Base-by-base conservation (phyloP, 2,888 invertebrate species). In the Rhorus exstirpatorius region DNA sequence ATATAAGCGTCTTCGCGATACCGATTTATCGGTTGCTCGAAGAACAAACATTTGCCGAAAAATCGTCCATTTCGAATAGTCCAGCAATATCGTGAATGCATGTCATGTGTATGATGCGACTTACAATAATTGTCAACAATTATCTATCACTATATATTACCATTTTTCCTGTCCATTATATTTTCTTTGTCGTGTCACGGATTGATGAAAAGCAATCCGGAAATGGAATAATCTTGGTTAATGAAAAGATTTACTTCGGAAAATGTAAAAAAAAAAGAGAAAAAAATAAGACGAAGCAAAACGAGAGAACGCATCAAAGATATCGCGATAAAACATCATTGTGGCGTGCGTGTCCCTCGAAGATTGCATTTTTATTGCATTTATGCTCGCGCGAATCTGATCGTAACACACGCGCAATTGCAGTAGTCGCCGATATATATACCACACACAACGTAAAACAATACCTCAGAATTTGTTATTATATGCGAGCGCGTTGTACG, bases 361-460 rank as follows among this genome's bases (percentile, higher is more conserved):
- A 24, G 51, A n/a, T 14, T 55, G 31, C 31, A 24, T 31, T 55
- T 53, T 12, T 31, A 31, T 10, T 19, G 67, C 21, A 19, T 53
- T 19, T 21, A 38, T 53, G 7, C 3, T 35, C n/a, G 17, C 14
- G 8, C 17, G 21, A 35, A 8, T 55, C 31, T 17, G 17, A 17
- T n/a, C 10, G n/a, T n/a, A n/a, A n/a, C 51, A 41, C 41, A 3
- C 26, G 26, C 8, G 51, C 63, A 63, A 21, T 74, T 74, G 51
- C 63, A 61, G 61, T 61, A 51, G 60, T 51, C 38, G 3, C 17
- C n/a, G n/a, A n/a, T n/a, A 24, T 38, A 10, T 31, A n/a, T 26
- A 17, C 38, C 46, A 31, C 19, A 46, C 21, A 21, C n/a, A 19
- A 12, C 17, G 31, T 31, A 61, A 74, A 61, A 74, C 41, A 49